Percentiles rank a stretch among this genome's conserved stretches.
phyloP scores from a whole-genome alignment of 2,797 vertebrate genomes.

The Clarias laeviceps region DNA sequence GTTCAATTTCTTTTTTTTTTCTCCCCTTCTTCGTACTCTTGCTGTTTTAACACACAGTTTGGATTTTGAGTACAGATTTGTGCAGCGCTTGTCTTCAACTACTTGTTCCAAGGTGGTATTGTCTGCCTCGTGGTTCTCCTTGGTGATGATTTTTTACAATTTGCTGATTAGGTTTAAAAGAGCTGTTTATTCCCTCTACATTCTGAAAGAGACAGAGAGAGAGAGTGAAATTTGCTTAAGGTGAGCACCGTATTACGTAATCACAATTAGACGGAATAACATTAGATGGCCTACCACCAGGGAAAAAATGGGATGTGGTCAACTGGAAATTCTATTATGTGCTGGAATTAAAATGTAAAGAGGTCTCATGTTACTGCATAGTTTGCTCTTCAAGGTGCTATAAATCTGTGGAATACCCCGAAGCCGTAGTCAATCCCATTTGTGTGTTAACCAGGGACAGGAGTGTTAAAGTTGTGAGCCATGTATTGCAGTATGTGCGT shows the following conservation, averaged over 20 bases:
- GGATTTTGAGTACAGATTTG: slow-evolving; percentile 16
- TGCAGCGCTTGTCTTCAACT: neutral
- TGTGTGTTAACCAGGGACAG: slow-evolving; percentile 53
- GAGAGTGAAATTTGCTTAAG: slow-evolving; percentile 20
- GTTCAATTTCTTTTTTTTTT: slow-evolving; percentile 24
- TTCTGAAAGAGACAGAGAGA: neutral
- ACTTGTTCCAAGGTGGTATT: slow-evolving; percentile 14
- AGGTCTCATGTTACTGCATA: slow-evolving; percentile 50
- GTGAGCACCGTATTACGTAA: slow-evolving; percentile 37
- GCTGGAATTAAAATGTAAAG: slow-evolving; percentile 62
- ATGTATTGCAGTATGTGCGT: neutral
- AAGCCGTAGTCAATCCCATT: slow-evolving; percentile 41
- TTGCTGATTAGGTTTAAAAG: neutral
- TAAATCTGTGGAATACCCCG: slow-evolving; percentile 57
- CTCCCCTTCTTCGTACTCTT: neutral
- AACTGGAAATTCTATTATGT: slow-evolving; percentile 64
- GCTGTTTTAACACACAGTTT: slow-evolving; percentile 33
- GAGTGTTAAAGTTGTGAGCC: slow-evolving; percentile 31
- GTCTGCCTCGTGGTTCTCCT: neutral
- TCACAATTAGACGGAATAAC: slow-evolving; percentile 53
- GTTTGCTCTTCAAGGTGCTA: slow-evolving; percentile 52
- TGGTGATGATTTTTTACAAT: neutral
- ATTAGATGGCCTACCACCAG: slow-evolving; percentile 44
- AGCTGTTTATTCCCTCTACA: neutral
- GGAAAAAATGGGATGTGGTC: slow-evolving; percentile 59